Base-by-base conservation (phyloP, 1,140 invertebrate genomes). In the Homalodisca vitripennis region DNA sequence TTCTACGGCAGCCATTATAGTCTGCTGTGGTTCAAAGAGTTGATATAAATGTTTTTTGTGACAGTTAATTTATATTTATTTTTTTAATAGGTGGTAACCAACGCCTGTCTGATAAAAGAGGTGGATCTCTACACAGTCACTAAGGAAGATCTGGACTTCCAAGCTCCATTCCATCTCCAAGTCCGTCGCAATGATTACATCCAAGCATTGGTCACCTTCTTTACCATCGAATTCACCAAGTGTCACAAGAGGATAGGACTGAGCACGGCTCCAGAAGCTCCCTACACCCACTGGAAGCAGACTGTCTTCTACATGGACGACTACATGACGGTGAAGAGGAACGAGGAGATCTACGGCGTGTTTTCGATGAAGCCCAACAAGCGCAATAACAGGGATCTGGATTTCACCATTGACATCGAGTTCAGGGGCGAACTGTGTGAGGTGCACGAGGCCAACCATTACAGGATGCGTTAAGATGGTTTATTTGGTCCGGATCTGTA, bases 281-380 rank as follows among this genome's bases (percentile, higher is more conserved):
- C 92, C 3, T 99, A 99, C 79, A 99, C 98, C 2, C 97, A 99
- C 78, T 99, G 98, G 98, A 99, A 99, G 81, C 98, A 99, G 80
- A 99, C 98, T 0, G 97, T 99, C 3, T 99, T 99, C 80, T 99
- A 99, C 79, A 90, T 99, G 73, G 92, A 98, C 75, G 93, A 98
- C 71, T 96, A 97, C 75, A 88, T 98, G 83, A 96, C 95, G 6
- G 94, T 97, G 1, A 97, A 97, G 77, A 60, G 29, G 29, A 88
- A 91, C 22, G 98, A 99, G 80, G 93, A 97, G 78, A 91, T 99
- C 51, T 88, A 85, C 53, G 97, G 98, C 24, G 87, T 85, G 2
- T 98, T 99, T 79, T 87, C 88, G 46, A 95, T 99, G 90, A 92
- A 90, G 73, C 97, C 97, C 3, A 99, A 99, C 81, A 90, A 90